Conservation (phyloP, 2,797 vertebrate genomes). For the Sebastes taczanowskii region DNA sequence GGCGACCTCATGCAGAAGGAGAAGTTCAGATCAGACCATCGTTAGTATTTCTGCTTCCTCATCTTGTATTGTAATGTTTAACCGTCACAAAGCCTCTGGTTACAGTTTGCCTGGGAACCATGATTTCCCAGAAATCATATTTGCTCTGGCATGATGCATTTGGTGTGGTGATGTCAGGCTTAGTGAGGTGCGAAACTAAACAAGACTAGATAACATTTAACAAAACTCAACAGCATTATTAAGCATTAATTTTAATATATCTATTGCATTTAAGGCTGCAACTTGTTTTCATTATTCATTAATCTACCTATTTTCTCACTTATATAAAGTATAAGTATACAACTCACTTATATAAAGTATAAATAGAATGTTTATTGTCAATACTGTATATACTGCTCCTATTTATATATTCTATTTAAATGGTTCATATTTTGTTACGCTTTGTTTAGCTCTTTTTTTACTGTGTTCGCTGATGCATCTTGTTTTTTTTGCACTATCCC, state of each 20-base stretch:
- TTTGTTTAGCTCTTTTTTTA: too few species aligned
- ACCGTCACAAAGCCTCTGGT: not conserved
- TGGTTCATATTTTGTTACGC: too few species aligned
- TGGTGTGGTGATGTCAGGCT: not conserved
- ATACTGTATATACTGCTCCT: too few species aligned
- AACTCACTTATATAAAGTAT: not conserved
- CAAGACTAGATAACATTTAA: not conserved
- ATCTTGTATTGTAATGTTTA: not conserved
- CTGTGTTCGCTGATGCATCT: too few species aligned
- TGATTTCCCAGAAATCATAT: not conserved
- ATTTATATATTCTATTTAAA: too few species aligned
- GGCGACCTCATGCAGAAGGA: not conserved
- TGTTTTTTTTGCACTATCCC: too few species aligned
- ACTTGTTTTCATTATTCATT: not conserved
- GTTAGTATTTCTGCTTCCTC: constrained; percentile 9
- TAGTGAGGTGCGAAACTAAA: not conserved
- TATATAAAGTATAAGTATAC: too few species aligned
- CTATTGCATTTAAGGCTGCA: not conserved
- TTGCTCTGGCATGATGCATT: not conserved
- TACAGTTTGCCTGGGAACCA: not conserved
- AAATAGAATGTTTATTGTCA: too few species aligned
- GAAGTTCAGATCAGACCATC: not conserved
- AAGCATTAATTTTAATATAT: not conserved
- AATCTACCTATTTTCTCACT: not conserved
- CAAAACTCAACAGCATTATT: too few species aligned